Evolutionary conservation across 2,888 invertebrate genomes (phyloP), one percentile per base, ranked within the genome.

Genomic region (Mythimna pallens): DNA sequence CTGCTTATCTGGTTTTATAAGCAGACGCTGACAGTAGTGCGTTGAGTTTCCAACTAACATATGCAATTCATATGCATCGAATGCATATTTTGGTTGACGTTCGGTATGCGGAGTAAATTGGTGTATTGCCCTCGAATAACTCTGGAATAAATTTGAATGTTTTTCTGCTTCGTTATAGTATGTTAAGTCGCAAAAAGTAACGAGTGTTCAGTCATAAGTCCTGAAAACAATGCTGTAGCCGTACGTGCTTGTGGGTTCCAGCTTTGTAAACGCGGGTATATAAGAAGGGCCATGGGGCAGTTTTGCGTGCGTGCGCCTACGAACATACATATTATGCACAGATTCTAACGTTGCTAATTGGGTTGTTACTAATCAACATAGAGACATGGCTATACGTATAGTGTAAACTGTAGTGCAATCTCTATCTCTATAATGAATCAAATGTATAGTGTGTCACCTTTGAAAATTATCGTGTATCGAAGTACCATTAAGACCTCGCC

Each of bases 401-500:
- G 17, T 50, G 22, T 58, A n/a, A 65, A 70, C 54, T 63, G 25
- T 25, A 67, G 52, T 65, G 65, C 52, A 59, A 43, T 57, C 20
- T 55, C 55, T 78, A 58, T 65, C 30, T 50, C n/a, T 65, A n/a
- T 52, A 64, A 69, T 70, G 86, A 85, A 88, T 88, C 82, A 83
- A 88, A 89, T 88, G 83, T 71, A 88, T 87, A 84, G 82, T 84
- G 87, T 90, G 92, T 93, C 94, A 95, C 94, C 94, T 95, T 94
- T 94, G 92, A 93, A 93, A 94, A 92, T 93, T 92, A 94, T 94
- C 92, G 92, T 92, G 92, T 93, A 95, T 95, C 93, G 94, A 94
- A 95, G 96, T 94, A 94, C 93, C 92, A 95, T 95, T 95, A 95
- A 95, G 94, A 92, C 94, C 94, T 93, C 94, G 92, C 90, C 95